Evolutionary conservation across 1,140 invertebrate species (phyloP), one percentile per base, ranked within the genome.

Genomic region (Paralvinella palmiformis): DNA sequence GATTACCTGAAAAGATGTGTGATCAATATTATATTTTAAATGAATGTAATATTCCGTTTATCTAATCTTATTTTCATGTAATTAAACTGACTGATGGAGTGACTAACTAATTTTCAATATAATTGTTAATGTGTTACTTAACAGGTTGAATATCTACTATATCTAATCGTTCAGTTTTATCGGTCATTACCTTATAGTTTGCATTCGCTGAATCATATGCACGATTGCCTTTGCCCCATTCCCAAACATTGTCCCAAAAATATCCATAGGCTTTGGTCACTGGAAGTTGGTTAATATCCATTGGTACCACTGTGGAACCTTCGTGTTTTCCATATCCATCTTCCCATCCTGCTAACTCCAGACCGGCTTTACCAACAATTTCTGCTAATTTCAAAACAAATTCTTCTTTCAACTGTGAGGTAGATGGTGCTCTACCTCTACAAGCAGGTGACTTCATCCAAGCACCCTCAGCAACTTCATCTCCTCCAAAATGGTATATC

Each of bases 171-270:
- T 33, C 55, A 32, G 3, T 33, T 0, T 6, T 24, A 33, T 15
- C 29, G 22, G 10, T 3, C 10, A 1, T 57, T 7, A 79, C 77
- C 72, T 77, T 75, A 65, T 74, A 79, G 4, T 71, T 73, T 24
- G 53, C 52, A 53, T 79, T 78, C 22, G 76, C 77, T 6, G 76
- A 55, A 5, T 55, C 62, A 50, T 76, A 71, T 0, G 76, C 73
- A 24, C 76, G 55, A 35, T 69, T 65, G 7, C 67, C 65, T 3
- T 62, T 62, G 1, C 69, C 69, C 71, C 69, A 72, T 59, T 78
- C 77, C 72, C 70, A 76, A 0, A 76, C 68, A 35, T 72, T 75
- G 33, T 75, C 63, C 77, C 77, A 79, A 1, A 72, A 68, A 59
- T 75, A 71, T n/a, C 52, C 72, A 33, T 69, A 70, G 3, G 75